Evolutionary conservation across 2,113 vertebrate genomes (phyloP), one percentile per base, ranked within the genome.

Genomic region (Indicator maculatus): DNA sequence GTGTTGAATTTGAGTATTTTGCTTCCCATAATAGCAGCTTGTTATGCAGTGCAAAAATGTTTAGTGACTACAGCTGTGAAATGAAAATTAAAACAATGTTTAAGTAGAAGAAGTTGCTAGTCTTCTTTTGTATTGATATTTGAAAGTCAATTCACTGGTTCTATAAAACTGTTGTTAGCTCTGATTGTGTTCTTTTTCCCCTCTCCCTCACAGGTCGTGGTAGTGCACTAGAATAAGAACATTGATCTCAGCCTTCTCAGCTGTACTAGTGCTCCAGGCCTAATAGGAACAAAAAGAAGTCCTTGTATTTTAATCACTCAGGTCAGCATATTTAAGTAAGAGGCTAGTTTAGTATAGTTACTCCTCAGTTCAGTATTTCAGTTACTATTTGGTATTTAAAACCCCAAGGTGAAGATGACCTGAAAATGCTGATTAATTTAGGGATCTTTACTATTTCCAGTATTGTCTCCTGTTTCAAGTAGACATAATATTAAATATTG

Each of bases 11-110:
- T 89, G 14, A 47, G 60, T 82, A 21, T 93, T 96, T 97, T 93
- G 21, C 58, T 95, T 96, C n/a, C 77, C 83, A 19, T 93, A 94
- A 93, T 89, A 97, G 74, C 77, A 96, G 72, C 75, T 96, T 95
- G 74, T 81, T 92, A 69, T 91, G 69, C 73, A 85, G 69, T 81
- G 76, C 89, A 89, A 81, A 90, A 97, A 83, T 89, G 44, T 94
- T 85, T 89, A 74, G 84, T 78, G 79, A 95, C 78, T 79, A 52
- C 44, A 91, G 24, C 87, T 96, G 95, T 93, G 89, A 94, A 95
- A 67, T 79, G 66, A 91, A 87, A 91, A 94, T 94, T 93, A 88
- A 94, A 77, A 61, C 72, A 92, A 45, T 75, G 31, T 87, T 89
- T 56, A 80, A 95, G 63, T 70, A 64, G 70, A 94, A 94, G 67